These are phyloP conservation scores for Electrophaes corylata DNA, from an alignment of 2,888 invertebrate species.

Conservation along the genomic window DNA sequence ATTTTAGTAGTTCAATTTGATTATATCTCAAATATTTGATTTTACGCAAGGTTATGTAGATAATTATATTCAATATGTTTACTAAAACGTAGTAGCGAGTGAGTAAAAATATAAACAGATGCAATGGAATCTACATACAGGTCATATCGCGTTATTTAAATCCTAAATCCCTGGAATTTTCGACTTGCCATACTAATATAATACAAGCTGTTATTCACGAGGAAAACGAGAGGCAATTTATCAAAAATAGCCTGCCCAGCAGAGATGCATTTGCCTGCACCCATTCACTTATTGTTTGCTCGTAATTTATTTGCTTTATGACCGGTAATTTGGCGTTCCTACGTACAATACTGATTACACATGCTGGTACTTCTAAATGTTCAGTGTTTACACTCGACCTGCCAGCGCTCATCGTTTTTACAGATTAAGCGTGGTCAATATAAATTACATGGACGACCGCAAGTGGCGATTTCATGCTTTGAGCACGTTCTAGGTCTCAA, in stretches of 20 bases:
- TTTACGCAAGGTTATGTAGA: no score
- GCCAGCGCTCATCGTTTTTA: background rate
- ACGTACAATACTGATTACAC: slow-evolving; percentile 4
- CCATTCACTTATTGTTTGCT: slow-evolving; percentile 18
- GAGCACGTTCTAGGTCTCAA: background rate
- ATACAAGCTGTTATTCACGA: background rate
- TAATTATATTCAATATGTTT: no score
- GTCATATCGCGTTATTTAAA: no score
- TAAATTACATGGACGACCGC: background rate
- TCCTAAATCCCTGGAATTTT: background rate
- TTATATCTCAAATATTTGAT: no score
- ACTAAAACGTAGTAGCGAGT: no score
- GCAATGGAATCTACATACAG: no score
- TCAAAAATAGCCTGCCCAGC: slow-evolving; percentile 14
- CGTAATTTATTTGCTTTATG: slow-evolving; percentile 29
- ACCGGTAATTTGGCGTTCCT: slow-evolving; percentile 32
- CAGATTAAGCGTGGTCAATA: background rate
- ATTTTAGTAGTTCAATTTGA: no score
- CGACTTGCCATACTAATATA: background rate
- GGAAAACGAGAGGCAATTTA: background rate
- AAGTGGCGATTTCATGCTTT: background rate
- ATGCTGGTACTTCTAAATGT: slow-evolving; percentile 2
- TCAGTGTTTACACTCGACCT: slow-evolving; percentile 1
- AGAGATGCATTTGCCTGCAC: slow-evolving; percentile 31
- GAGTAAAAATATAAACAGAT: no score